Evolutionary conservation across 1,140 invertebrate genomes (phyloP).

Genomic region (Camponotus pennsylvanicus): DNA sequence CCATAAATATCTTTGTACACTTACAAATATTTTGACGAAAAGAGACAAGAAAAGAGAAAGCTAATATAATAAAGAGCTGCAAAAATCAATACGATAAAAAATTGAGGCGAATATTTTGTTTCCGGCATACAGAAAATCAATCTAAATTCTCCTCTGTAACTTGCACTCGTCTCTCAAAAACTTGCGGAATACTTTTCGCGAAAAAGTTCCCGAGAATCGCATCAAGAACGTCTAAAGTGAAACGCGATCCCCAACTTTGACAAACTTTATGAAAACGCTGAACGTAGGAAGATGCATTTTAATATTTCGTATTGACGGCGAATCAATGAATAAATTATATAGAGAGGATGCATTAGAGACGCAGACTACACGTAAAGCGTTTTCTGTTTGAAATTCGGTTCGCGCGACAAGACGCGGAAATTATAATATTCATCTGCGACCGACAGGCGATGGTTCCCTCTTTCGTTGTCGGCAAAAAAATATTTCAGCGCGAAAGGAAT

Average conservation of each 20-base stretch:
- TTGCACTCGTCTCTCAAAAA: slow-evolving; percentile 24
- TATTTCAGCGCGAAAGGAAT: slow-evolving; percentile 33
- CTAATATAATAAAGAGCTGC: background rate
- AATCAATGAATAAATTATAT: slow-evolving; percentile 17
- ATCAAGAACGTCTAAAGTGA: slow-evolving; percentile 23
- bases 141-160: background rate
- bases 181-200: slow-evolving; percentile 36
- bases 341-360: background rate
- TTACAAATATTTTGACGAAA: background rate
- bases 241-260: slow-evolving; percentile 44
- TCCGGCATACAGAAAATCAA: slow-evolving; percentile 27
- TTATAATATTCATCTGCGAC: slow-evolving; percentile 43
- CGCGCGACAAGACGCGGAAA: slow-evolving; percentile 16
- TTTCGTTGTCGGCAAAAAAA: slow-evolving; percentile 2
- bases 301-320: slow-evolving; percentile 16
- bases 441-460: slow-evolving; percentile 15
- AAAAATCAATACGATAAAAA: slow-evolving; percentile 15
- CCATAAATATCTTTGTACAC: background rate
- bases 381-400: background rate
- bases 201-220: slow-evolving; percentile 14
- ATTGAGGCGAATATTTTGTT: slow-evolving; percentile 28
- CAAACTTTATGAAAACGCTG: slow-evolving; percentile 36
- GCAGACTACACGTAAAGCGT: background rate
- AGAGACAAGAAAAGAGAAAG: background rate
- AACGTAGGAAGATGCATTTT: background rate